Percentiles rank a stretch among this genome's conserved stretches.
Evolutionary conservation across 1,140 invertebrate genomes (phyloP).

Genomic region (Pseudachorutes palmiensis): DNA sequence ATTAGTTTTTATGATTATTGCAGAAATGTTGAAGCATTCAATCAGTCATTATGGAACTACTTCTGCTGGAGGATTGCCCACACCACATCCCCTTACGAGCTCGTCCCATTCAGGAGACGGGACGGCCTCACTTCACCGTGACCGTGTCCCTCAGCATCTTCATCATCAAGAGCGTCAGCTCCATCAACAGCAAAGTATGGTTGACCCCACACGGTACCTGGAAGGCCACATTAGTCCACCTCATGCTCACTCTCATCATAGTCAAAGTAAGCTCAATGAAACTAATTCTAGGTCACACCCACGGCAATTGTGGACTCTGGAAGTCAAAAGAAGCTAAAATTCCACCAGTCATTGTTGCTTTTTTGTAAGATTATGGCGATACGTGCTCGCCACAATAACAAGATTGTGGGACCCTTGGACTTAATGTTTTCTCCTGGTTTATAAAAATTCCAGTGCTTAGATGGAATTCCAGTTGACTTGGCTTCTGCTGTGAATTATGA

Average conservation of each 20-base stretch:
- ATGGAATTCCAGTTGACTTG: neutral
- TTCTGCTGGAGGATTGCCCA: slow-evolving; percentile 27
- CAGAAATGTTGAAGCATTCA: slow-evolving; percentile 37
- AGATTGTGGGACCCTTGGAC: no score
- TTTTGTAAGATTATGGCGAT: no score
- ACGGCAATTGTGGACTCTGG: neutral
- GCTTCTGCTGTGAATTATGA: neutral
- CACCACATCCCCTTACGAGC: slow-evolving; percentile 33
- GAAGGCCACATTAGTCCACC: slow-evolving; percentile 27
- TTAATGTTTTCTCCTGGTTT: no score
- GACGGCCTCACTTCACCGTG: slow-evolving; percentile 22
- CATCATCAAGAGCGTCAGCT: neutral
- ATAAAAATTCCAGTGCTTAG: neutral
- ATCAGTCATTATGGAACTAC: slow-evolving; percentile 36
- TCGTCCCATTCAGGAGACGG: slow-evolving; percentile 36
- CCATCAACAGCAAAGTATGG: slow-evolving; percentile 24
- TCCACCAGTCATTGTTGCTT: no score
- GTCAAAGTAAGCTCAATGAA: slow-evolving; percentile 29
- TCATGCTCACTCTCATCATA: slow-evolving; percentile 29
- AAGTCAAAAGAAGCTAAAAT: neutral
- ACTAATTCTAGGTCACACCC: neutral
- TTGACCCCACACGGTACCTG: slow-evolving; percentile 33
- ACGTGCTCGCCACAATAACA: no score
- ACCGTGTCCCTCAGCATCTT: slow-evolving; percentile 15
- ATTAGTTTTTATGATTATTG: neutral